phyloP scores from a whole-genome alignment of 2,797 vertebrate genomes.

The Sebastes nivosus region DNA sequence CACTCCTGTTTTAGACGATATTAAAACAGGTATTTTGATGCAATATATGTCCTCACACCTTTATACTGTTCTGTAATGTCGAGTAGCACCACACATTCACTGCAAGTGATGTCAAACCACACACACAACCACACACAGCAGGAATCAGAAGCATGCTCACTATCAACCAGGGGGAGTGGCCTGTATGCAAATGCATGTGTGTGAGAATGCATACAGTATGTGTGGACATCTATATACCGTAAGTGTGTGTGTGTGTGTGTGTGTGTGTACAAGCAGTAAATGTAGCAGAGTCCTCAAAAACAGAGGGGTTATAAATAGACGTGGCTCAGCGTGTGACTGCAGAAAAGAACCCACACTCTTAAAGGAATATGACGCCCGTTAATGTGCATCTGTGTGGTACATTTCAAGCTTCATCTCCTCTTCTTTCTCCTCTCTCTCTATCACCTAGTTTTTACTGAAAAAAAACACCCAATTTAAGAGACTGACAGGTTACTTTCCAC shows the following conservation, averaged over 20 bases:
- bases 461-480: neutral
- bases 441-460: neutral
- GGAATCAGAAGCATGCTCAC: neutral
- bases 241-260: neutral
- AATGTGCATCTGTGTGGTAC: neutral
- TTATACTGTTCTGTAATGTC: neutral
- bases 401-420: neutral
- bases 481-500: neutral
- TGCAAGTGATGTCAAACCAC: slow-evolving; percentile 4
- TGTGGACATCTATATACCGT: neutral
- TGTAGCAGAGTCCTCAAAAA: slow-evolving; percentile 47
- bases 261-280: neutral
- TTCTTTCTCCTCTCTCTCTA: neutral
- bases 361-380: slow-evolving; percentile 44
- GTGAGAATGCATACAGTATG: neutral
- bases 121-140: neutral
- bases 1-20: too few species aligned
- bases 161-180: neutral
- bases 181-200: neutral
- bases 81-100: slow-evolving; percentile 7
- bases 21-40: too few species aligned
- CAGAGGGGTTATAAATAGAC: slow-evolving; percentile 58
- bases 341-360: slow-evolving; percentile 48
- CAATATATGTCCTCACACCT: neutral
- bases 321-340: slow-evolving; percentile 39